phyloP scores from a whole-genome alignment of 2,888 invertebrate genomes.

The Cotesia congregata region DNA sequence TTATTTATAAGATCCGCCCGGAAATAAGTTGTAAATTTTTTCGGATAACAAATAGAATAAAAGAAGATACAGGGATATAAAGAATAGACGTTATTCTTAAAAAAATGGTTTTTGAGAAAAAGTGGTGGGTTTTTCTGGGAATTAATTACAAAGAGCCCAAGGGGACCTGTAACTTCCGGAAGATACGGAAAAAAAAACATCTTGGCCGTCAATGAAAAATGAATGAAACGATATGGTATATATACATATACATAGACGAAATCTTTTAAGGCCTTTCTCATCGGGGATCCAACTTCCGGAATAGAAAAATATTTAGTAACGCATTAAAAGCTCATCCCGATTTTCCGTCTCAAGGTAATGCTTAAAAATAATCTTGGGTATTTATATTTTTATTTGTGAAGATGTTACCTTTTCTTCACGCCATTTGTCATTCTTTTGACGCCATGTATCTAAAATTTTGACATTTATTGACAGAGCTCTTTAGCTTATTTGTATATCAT shows the following conservation, averaged over 20 bases:
- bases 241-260: neutral
- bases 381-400: constrained; percentile 11
- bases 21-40: neutral
- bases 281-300: constrained; percentile 30
- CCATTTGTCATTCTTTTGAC: neutral
- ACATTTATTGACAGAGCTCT: neutral
- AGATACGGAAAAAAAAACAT: neutral
- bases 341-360: constrained; percentile 40
- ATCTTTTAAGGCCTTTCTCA: neutral
- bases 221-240: neutral
- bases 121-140: neutral
- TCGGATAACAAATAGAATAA: neutral
- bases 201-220: neutral
- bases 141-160: neutral
- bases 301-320: constrained; percentile 32
- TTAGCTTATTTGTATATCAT: neutral
- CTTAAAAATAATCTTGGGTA: constrained; percentile 19
- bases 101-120: neutral
- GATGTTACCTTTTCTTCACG: neutral
- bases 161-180: neutral
- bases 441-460: constrained; percentile 36
- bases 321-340: constrained; percentile 48
- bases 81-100: neutral
- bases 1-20: neutral
- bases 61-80: neutral